phyloP scores from a whole-genome alignment of 2,888 invertebrate species.

The Parasteatoda lunata region DNA sequence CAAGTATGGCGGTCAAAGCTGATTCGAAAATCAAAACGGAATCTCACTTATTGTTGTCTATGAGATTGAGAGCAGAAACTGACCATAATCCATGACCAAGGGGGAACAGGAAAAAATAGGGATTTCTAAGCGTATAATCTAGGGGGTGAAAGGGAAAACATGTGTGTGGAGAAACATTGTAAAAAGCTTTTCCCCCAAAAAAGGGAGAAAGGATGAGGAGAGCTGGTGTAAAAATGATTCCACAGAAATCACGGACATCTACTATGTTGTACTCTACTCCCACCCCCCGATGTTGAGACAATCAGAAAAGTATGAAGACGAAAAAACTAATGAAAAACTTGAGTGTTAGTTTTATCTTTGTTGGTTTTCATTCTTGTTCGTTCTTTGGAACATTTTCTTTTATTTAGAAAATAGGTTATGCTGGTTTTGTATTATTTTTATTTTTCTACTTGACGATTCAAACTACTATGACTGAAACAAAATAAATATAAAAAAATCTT shows the following conservation, averaged over 20 bases:
- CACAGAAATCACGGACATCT: conserved; percentile 45
- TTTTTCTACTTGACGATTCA: too few relatives aligned
- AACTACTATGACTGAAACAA: too few relatives aligned
- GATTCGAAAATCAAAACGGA: background rate
- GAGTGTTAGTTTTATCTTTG: conserved; percentile 40
- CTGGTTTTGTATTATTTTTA: too few relatives aligned
- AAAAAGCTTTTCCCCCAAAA: conserved; percentile 17
- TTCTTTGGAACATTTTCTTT: conserved; percentile 31
- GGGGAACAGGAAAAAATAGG: conserved; percentile 25
- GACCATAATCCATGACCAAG: conserved; percentile 60
- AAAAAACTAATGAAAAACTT: conserved; percentile 69
- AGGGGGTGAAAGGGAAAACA: background rate
- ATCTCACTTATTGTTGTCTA: conserved; percentile 65
- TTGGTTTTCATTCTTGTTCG: conserved; percentile 32
- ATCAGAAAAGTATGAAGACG: conserved; percentile 44
- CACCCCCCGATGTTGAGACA: conserved; percentile 60
- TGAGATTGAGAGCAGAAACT: conserved; percentile 54
- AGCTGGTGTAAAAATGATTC: conserved; percentile 35
- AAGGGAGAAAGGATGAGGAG: background rate
- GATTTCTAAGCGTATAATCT: background rate
- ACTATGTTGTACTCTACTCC: conserved; percentile 30
- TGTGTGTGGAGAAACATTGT: conserved; percentile 23
- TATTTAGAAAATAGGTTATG: background rate
- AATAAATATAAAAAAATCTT: too few relatives aligned
- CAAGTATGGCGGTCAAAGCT: conserved; percentile 34